Evolutionary conservation across 2,797 vertebrate genomes (phyloP).

Genomic region (Cossypha caffra): DNA sequence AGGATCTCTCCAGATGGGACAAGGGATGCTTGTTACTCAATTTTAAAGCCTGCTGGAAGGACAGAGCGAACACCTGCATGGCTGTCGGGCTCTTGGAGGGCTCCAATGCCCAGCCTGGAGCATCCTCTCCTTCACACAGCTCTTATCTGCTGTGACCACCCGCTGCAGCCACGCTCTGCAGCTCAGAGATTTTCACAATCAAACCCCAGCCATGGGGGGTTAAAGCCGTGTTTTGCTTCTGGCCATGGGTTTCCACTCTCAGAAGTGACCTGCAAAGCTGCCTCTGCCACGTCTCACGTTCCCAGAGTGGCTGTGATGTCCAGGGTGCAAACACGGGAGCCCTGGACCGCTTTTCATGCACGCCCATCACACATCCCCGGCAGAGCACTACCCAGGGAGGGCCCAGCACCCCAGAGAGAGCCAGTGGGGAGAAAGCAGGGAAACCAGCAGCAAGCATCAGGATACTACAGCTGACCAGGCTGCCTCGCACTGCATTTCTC

Average conservation of each 20-base stretch:
- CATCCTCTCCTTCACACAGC: background rate
- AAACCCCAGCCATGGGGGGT: accelerated
- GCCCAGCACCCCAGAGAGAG: background rate
- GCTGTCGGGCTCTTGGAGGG: background rate
- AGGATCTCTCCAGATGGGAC: background rate
- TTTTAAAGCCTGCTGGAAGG: background rate
- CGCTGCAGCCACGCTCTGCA: background rate
- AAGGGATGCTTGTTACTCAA: background rate
- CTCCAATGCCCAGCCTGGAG: background rate
- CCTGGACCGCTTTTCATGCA: accelerated
- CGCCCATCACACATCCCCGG: background rate
- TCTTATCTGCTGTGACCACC: background rate
- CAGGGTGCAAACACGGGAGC: background rate
- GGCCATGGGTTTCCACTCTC: background rate
- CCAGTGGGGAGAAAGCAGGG: accelerated
- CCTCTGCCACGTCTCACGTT: background rate
- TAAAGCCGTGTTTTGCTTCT: background rate
- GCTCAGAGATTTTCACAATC: background rate
- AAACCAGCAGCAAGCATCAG: background rate
- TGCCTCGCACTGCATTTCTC: background rate
- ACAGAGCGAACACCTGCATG: accelerated
- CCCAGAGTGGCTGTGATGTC: background rate
- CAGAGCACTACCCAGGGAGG: background rate
- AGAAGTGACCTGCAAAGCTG: background rate
- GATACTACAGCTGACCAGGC: background rate